Percentiles rank a stretch among this genome's conserved stretches.
These are phyloP conservation scores for Megalonaias nervosa DNA, from an alignment of 1,140 invertebrate species.

Conservation along the genomic window DNA sequence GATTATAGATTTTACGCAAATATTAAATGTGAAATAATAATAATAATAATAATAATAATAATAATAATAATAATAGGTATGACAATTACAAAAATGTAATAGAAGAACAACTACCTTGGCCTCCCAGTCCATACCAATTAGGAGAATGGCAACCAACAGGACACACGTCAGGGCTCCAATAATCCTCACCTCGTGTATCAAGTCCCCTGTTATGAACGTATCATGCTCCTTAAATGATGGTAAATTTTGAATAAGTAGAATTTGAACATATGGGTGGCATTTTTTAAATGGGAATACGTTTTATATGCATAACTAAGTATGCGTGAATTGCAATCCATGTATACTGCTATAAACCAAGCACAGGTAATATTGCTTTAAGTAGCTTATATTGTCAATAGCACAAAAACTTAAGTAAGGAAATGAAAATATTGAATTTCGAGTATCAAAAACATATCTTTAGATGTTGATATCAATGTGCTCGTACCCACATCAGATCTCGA, in stretches of 20 bases:
- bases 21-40: not conserved
- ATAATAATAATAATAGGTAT: not conserved
- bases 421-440: not conserved
- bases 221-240: slow-evolving; percentile 50
- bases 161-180: slow-evolving; percentile 73
- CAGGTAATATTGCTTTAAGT: not conserved
- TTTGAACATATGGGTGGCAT: too few species aligned
- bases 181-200: slow-evolving; percentile 75
- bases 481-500: slow-evolving; percentile 64
- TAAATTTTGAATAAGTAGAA: too few species aligned
- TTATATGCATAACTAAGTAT: not conserved
- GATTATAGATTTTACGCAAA: not conserved
- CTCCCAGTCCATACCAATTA: slow-evolving; percentile 74
- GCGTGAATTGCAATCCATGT: not conserved
- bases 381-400: not conserved
- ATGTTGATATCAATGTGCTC: not conserved
- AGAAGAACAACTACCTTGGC: slow-evolving; percentile 65
- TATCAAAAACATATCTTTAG: not conserved
- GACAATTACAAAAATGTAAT: not conserved
- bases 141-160: slow-evolving; percentile 65
- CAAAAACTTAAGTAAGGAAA: not conserved
- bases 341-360: not conserved
- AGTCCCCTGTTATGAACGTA: slow-evolving; percentile 58
- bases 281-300: too few species aligned
- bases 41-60: not conserved